Conservation (phyloP, 2,113 vertebrate genomes). For the Phyllostomus discolor region DNA sequence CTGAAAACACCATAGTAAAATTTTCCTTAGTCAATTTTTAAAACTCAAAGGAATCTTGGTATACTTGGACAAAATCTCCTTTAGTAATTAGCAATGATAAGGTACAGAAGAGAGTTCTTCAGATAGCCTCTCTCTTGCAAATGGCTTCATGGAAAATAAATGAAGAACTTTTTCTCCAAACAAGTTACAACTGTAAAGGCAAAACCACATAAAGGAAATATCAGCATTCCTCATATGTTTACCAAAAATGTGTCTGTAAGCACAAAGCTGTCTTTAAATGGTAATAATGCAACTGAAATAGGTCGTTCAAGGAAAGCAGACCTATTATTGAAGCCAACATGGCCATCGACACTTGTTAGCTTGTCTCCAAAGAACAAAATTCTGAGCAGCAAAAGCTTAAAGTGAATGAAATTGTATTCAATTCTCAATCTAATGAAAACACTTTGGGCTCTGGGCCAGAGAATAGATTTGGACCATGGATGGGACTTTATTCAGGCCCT, state of each 20-base stretch:
- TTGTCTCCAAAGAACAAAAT: slow-evolving; percentile 57
- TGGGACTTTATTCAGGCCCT: slow-evolving; percentile 30
- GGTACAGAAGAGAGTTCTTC: neutral
- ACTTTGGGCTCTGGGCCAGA: slow-evolving; percentile 62
- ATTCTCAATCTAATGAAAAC: slow-evolving; percentile 63
- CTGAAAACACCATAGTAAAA: neutral
- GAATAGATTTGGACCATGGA: slow-evolving; percentile 46
- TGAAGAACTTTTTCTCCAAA: neutral
- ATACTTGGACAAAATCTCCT: neutral
- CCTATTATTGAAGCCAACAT: slow-evolving; percentile 29
- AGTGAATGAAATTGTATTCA: slow-evolving; percentile 65
- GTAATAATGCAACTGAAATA: slow-evolving; percentile 54
- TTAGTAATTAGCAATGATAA: neutral
- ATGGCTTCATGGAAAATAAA: slow-evolving; percentile 16
- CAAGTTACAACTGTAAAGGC: neutral
- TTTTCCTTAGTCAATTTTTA: neutral
- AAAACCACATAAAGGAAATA: neutral
- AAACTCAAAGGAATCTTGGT: neutral
- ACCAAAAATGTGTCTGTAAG: slow-evolving; percentile 25
- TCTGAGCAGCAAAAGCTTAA: slow-evolving; percentile 36
- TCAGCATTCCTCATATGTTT: slow-evolving; percentile 3
- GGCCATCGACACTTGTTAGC: slow-evolving; percentile 57
- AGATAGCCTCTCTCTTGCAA: neutral
- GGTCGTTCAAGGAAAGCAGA: slow-evolving; percentile 43
- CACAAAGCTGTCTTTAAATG: slow-evolving; percentile 43